Percentiles rank a stretch among this genome's conserved stretches.
phyloP scores from a whole-genome alignment of 37 sponge, comb jelly and placozoan genomes.

The Cliona cf. orientalis region DNA sequence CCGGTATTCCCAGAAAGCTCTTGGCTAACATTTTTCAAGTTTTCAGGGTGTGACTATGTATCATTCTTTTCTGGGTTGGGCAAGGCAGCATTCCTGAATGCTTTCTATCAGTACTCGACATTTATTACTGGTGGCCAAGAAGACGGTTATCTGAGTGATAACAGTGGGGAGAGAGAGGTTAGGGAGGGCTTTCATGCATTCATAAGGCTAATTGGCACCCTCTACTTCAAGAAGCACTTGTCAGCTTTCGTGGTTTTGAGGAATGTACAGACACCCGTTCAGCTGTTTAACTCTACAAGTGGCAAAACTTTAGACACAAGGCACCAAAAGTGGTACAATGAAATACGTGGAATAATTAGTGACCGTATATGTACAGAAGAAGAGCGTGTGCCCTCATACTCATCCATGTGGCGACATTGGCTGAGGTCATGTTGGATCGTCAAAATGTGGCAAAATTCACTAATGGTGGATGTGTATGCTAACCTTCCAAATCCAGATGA shows the following conservation, averaged over 20 bases:
- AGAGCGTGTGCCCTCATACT: neutral
- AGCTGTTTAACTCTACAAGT: neutral
- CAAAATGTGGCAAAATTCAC: neutral
- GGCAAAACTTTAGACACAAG: neutral
- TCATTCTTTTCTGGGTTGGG: constrained; percentile 5
- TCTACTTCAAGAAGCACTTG: neutral
- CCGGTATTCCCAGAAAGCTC: neutral
- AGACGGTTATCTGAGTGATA: neutral
- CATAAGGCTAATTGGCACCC: neutral
- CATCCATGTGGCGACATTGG: neutral
- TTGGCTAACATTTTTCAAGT: neutral
- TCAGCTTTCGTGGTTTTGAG: neutral
- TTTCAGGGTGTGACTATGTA: constrained; percentile 20
- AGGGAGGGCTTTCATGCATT: neutral
- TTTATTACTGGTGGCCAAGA: neutral
- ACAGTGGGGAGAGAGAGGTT: neutral
- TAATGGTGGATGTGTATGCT: neutral
- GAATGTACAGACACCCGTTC: neutral
- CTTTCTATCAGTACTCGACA: neutral
- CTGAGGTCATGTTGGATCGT: neutral
- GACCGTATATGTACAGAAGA: neutral
- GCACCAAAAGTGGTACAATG: neutral
- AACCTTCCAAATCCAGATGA: neutral
- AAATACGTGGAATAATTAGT: neutral
- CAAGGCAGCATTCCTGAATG: constrained; percentile 4